phyloP scores from a whole-genome alignment of 1,140 invertebrate species.

The Scaptomyza montana region DNA sequence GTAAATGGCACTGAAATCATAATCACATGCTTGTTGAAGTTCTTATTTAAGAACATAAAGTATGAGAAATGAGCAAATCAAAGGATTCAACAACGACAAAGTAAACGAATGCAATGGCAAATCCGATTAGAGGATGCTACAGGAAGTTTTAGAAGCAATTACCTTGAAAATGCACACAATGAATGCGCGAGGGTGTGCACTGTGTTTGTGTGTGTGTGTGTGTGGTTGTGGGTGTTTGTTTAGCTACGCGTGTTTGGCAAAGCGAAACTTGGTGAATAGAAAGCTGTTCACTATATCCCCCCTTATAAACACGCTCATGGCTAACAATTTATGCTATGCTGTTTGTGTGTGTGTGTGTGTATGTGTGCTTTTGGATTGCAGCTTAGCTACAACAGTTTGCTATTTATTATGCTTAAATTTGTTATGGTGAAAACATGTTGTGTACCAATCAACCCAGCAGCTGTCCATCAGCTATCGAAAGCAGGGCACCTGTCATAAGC shows the following conservation, averaged over 20 bases:
- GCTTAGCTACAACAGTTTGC: conserved; percentile 42
- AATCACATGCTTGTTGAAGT: conserved; percentile 17
- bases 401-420: conserved; percentile 22
- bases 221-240: conserved; percentile 12
- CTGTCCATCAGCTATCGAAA: conserved; percentile 19
- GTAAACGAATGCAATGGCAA: conserved; percentile 6
- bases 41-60: background rate
- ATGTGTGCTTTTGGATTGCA: conserved; percentile 28
- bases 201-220: conserved; percentile 5
- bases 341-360: conserved; percentile 4
- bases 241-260: conserved; percentile 8
- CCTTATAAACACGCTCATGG: conserved; percentile 3
- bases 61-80: conserved; percentile 2
- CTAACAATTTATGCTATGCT: conserved; percentile 1
- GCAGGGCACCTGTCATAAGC: conserved; percentile 56
- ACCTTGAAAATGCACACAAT: conserved; percentile 43
- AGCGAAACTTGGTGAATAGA: conserved; percentile 18
- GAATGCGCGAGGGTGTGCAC: background rate
- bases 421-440: conserved; percentile 47
- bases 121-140: conserved; percentile 19
- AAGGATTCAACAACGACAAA: conserved; percentile 9
- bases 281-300: conserved; percentile 37
- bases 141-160: conserved; percentile 35
- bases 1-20: conserved; percentile 9
- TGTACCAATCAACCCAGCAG: background rate